Percentiles rank a stretch among this genome's conserved stretches.
These are phyloP conservation scores for Micrastur ruficollis DNA, from an alignment of 2,797 vertebrate species.

Conservation along the genomic window DNA sequence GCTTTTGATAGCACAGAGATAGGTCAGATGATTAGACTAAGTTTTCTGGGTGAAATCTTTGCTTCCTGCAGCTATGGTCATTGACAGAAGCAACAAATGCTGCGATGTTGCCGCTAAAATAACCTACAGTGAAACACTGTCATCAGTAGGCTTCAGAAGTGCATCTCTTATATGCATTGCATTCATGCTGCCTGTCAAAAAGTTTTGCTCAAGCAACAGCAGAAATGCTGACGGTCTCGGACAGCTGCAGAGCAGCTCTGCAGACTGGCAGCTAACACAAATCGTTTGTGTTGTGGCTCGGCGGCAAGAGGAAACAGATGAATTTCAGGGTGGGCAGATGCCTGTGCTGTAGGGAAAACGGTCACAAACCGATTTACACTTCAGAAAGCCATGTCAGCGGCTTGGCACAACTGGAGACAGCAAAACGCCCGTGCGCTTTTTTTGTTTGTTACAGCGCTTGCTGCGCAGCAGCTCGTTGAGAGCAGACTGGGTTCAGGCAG, in stretches of 20 bases:
- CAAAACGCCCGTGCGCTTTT: rapidly evolving
- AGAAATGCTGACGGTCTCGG: not conserved
- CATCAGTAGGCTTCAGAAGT: not conserved
- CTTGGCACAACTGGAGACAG: not conserved
- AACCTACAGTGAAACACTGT: not conserved
- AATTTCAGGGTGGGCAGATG: not conserved
- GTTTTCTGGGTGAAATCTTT: not conserved
- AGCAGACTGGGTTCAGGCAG: not conserved
- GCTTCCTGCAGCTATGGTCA: not conserved
- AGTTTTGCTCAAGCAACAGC: not conserved
- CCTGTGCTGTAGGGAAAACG: not conserved
- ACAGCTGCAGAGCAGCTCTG: not conserved
- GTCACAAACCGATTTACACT: not conserved
- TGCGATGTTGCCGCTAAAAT: not conserved
- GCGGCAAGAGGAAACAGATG: not conserved
- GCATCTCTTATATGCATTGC: not conserved
- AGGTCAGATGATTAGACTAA: not conserved
- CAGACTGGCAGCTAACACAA: not conserved
- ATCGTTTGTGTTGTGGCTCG: rapidly evolving
- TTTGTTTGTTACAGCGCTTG: not conserved
- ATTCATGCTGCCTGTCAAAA: not conserved
- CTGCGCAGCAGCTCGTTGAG: rapidly evolving
- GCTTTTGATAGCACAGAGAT: not conserved
- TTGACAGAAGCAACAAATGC: not conserved
- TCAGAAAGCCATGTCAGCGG: not conserved